Evolutionary conservation across 1,140 invertebrate genomes (phyloP), one percentile per base, ranked within the genome.

Genomic region (Lethocerus indicus): DNA sequence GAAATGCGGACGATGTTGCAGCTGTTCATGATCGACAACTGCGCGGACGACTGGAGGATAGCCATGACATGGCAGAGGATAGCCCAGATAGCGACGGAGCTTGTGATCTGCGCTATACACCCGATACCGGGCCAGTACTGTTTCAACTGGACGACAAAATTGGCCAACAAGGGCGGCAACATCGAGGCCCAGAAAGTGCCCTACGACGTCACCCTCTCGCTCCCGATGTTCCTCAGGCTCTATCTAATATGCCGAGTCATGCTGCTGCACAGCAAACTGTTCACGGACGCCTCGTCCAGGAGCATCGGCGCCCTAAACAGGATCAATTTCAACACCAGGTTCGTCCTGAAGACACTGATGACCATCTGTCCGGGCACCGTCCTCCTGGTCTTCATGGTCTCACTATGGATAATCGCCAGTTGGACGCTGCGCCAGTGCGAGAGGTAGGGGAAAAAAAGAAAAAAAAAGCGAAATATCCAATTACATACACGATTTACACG

Each of bases 11-110:
- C 52, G 53, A 49, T 58, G 60, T 72, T 72, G 35, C 74, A 96
- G 91, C 77, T 96, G 71, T 96, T 95, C 74, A 93, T 95, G 87
- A 95, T 96, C 72, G 91, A 97, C 77, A 98, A 98, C 75, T 97
- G 93, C 71, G 92, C 95, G 45, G 95, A 98, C 69, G 95, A 99
- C 72, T 99, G 95, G 95, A 76, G 94, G 63, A 98, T 99, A 70
- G 94, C 95, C 55, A 94, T 98, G 83, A 98, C 94, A 50, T 94
- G 87, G 83, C 86, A 92, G 69, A 72, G 92, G 65, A 88, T 92
- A 68, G 76, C 79, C 56, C 89, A 95, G 70, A 92, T 98, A 62
- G 72, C 78, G 27, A 73, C 95, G 57, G 95, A 99, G 69, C 72
- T 99, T 55, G 65, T 81, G 52, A 87, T 98, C 62, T 98, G 95